These are phyloP conservation scores for Sebastes matsubarae DNA, from an alignment of 2,797 vertebrate genomes.

Conservation along the genomic window DNA sequence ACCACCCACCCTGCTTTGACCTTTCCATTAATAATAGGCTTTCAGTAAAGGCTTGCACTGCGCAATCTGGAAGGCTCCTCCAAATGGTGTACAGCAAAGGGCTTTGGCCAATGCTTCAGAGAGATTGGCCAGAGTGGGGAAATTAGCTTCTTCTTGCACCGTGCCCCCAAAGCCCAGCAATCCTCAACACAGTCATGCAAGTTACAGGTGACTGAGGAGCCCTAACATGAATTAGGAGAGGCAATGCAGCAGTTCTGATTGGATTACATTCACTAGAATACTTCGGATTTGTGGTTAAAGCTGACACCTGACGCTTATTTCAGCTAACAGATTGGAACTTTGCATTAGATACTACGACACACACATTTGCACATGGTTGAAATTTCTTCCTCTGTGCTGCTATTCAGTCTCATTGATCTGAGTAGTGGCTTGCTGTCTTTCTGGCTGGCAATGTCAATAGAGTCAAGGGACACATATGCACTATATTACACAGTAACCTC, in stretches of 20 bases:
- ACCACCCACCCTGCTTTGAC: conserved; percentile 72
- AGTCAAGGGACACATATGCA: not conserved
- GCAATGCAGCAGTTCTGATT: not conserved
- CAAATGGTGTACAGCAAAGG: conserved; percentile 60
- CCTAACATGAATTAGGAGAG: conserved; percentile 4
- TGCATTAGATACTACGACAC: not conserved
- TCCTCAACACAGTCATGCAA: conserved; percentile 34
- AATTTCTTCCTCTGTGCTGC: not conserved
- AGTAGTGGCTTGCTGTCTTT: not conserved
- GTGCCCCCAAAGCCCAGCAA: conserved; percentile 26
- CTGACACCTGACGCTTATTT: not conserved
- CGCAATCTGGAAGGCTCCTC: conserved; percentile 45
- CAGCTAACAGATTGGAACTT: not conserved
- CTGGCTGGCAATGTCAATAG: not conserved
- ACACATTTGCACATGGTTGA: not conserved
- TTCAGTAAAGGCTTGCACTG: conserved; percentile 55
- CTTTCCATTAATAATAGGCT: conserved; percentile 82
- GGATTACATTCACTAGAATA: conserved; percentile 1
- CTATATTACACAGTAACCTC: not conserved
- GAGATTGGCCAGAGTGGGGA: conserved; percentile 37
- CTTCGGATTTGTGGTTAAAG: not conserved
- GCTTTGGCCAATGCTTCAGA: conserved; percentile 43
- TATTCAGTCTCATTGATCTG: not conserved
- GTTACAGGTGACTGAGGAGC: conserved; percentile 20
- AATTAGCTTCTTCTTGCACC: conserved; percentile 53